Evolutionary conservation across 2,113 vertebrate species (phyloP), one percentile per base, ranked within the genome.

Genomic region (Pantherophis guttatus): DNA sequence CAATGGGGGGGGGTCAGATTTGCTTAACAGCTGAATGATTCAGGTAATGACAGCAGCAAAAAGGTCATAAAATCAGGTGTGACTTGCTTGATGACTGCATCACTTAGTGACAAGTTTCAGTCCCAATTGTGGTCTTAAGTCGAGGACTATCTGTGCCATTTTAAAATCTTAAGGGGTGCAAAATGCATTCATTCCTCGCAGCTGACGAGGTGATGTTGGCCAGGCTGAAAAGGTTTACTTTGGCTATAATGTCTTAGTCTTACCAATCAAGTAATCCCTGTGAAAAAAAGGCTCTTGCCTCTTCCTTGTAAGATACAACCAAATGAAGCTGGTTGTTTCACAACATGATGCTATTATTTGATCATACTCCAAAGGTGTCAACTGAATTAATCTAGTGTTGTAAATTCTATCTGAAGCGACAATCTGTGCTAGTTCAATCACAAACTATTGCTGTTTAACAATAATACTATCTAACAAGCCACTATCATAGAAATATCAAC

Each of bases 231-330:
- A 54, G 48, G 5, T 62, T 53, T 90, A 90, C 89, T 93, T 93
- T 93, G 89, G 89, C 92, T 65, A 93, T 39, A 65, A 54, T 90
- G 50, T 52, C 75, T n/a, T 90, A n/a, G 62, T 13, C 1, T 65
- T 65, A 26, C 3, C 9, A 59, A 21, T 81, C 44, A 57, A 90
- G 81, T 29, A 55, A 86, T 17, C 9, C 9, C 23, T 39, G 19
- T 50, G 39, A 58, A 58, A 58, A 50, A 23, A 21, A n/a, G 33
- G 3, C 3, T 54, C 50, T 13, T 70, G 86, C 10, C 50, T 65
- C 10, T 12, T 17, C 58, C n/a, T 90, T 90, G 19, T 29, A 57
- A 81, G 54, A 8, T 12, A 75, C 7, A 26, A 53, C 12, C 11
- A 48, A 48, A 52, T 53, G 55, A 52, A 81, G 2, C 15, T 33